These are phyloP conservation scores for Crax fasciolata DNA, from an alignment of 2,797 vertebrate species.

Conservation along the genomic window DNA sequence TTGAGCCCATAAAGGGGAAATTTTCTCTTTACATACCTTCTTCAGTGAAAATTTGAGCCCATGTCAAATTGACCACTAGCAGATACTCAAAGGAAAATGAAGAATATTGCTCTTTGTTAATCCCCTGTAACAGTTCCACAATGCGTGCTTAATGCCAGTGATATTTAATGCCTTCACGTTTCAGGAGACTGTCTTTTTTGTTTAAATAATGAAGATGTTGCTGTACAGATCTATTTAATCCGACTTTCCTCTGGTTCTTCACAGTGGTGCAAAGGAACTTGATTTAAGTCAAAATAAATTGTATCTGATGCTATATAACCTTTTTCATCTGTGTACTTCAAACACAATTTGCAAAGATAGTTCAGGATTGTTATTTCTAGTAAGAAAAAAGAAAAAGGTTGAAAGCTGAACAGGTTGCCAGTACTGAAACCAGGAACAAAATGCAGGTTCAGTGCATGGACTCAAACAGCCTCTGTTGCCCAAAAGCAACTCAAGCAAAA, in stretches of 20 bases:
- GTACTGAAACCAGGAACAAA: not conserved
- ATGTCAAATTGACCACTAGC: not conserved
- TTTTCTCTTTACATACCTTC: not conserved
- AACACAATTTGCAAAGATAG: not conserved
- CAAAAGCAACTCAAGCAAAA: not conserved
- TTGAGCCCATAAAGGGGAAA: not conserved
- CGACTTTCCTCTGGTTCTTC: not conserved
- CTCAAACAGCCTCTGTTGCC: not conserved
- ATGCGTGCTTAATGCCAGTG: not conserved
- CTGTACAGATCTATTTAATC: not conserved
- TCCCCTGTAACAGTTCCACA: not conserved
- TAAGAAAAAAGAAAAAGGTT: not conserved
- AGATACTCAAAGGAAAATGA: not conserved
- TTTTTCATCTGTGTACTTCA: not conserved
- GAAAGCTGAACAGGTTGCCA: not conserved
- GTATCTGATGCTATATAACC: not conserved
- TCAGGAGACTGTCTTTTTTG: not conserved
- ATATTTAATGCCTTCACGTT: conserved; percentile 29
- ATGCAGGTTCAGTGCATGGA: not conserved
- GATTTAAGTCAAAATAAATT: not conserved
- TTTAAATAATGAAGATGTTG: not conserved
- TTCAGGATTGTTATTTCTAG: not conserved
- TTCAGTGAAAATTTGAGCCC: not conserved
- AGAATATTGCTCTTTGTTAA: not conserved
- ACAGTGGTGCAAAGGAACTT: not conserved